Conservation (phyloP, 2,113 vertebrate genomes). For the Lonchura striata region DNA sequence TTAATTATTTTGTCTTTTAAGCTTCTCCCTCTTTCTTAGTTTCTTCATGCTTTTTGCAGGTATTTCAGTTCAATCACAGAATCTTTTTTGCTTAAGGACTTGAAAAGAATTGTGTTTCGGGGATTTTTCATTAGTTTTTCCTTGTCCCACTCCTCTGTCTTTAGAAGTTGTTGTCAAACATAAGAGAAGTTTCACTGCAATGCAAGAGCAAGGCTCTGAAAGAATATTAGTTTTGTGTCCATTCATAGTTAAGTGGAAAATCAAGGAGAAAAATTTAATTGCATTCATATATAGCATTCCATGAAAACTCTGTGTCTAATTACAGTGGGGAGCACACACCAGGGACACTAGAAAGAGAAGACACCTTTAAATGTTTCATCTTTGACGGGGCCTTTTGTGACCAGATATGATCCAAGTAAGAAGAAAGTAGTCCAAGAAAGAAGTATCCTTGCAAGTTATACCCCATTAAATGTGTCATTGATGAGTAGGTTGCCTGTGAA, state of each 20-base stretch:
- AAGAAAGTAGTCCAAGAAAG: neutral
- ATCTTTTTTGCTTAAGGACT: neutral
- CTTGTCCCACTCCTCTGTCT: neutral
- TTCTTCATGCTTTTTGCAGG: neutral
- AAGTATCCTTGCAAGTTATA: neutral
- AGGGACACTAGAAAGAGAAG: conserved; percentile 4
- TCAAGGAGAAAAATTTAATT: conserved; percentile 51
- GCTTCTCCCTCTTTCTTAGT: neutral
- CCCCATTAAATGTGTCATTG: neutral
- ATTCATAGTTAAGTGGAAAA: conserved; percentile 51
- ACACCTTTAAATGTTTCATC: conserved; percentile 38
- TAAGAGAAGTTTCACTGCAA: neutral
- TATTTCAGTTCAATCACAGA: neutral
- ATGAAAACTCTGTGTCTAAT: conserved; percentile 49
- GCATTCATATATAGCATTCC: conserved; percentile 18
- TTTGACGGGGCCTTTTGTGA: conserved; percentile 43
- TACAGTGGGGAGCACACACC: conserved; percentile 6
- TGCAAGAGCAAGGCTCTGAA: neutral
- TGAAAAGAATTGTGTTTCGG: neutral
- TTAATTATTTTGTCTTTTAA: neutral
- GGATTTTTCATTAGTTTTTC: neutral
- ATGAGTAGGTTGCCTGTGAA: neutral
- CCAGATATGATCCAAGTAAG: conserved; percentile 31
- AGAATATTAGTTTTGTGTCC: conserved; percentile 61
- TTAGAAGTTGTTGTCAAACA: conserved; percentile 31